phyloP scores from a whole-genome alignment of 2,113 vertebrate species.

The Phasianus colchicus region DNA sequence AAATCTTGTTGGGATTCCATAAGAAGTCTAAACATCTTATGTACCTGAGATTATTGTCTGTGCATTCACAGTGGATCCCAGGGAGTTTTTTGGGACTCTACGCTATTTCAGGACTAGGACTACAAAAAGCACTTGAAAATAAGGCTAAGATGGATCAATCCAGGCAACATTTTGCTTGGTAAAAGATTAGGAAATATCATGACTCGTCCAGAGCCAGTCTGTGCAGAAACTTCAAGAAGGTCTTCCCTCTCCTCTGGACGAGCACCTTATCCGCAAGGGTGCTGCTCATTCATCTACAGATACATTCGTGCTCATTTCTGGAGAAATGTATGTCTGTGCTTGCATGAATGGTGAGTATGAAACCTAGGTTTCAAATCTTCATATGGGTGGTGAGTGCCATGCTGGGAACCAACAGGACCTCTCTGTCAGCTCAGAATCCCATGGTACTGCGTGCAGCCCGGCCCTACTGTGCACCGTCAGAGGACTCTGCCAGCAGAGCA shows the following conservation, averaged over 20 bases:
- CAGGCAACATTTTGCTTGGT: background rate
- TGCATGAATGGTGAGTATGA: fast-evolving
- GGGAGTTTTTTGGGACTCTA: background rate
- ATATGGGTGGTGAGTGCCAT: background rate
- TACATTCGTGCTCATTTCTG: background rate
- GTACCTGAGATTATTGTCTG: background rate
- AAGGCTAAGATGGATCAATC: background rate
- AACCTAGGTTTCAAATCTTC: background rate
- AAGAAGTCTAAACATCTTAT: background rate
- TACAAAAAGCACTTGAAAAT: background rate
- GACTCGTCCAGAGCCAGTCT: background rate
- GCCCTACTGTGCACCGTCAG: background rate
- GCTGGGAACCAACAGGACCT: background rate
- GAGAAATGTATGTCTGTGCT: background rate
- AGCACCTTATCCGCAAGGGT: background rate
- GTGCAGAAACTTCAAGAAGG: background rate
- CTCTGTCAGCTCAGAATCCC: background rate
- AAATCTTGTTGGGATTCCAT: background rate
- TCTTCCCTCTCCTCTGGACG: background rate
- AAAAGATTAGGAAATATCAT: background rate
- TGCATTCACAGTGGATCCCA: background rate
- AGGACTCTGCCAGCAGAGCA: conserved; percentile 15
- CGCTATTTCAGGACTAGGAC: background rate
- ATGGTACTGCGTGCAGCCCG: background rate
- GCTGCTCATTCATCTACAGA: background rate